Evolutionary conservation across 2,113 vertebrate genomes (phyloP), one percentile per base, ranked within the genome.

Genomic region (Amblyornis subalaris): DNA sequence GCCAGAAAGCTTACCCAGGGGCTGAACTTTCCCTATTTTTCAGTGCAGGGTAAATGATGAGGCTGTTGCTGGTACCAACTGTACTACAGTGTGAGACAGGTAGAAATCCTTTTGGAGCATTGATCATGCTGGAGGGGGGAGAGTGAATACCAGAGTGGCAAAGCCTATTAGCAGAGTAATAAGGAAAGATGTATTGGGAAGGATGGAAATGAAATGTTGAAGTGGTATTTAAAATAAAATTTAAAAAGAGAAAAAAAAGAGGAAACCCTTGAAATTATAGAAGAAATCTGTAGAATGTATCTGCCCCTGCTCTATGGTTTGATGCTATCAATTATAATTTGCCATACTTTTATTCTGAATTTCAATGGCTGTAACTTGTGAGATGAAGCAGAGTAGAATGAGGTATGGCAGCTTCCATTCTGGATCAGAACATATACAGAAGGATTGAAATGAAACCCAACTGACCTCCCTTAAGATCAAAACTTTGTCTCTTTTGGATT

Each of bases 1-100:
- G 80, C 86, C 95, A 97, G 96, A 97, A 97, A 95, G 51, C 85
- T 95, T 96, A 95, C 92, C 95, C 94, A 2, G 71, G 89, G 92
- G 95, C 96, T 91, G 93, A 92, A 95, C 60, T 84, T 92, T 95
- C 86, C 75, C 71, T 89, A 71, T 85, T 62, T 95, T 94, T 95
- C 93, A 95, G 79, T 87, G 93, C 50, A 62, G 73, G 78, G 69
- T 85, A 97, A 97, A 96, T 89, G 77, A 87, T 10, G 45, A 94
- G 58, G 24, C 85, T 92, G 88, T 74, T 88, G 89, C 61, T 72
- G 50, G 42, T 80, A 88, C 95, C 65, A 93, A 28, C 23, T 14
- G 57, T 65, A 76, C 31, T 70, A 92, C 69, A 51, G 42, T 21
- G 47, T 57, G 78, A 81, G 84, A 61, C 92, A 94, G 62, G 67